A percentile compares a stretch with the other conserved stretches of the same genome.
phyloP scores from a whole-genome alignment of 2,888 invertebrate genomes.

The Theodoxus fluviatilis region DNA sequence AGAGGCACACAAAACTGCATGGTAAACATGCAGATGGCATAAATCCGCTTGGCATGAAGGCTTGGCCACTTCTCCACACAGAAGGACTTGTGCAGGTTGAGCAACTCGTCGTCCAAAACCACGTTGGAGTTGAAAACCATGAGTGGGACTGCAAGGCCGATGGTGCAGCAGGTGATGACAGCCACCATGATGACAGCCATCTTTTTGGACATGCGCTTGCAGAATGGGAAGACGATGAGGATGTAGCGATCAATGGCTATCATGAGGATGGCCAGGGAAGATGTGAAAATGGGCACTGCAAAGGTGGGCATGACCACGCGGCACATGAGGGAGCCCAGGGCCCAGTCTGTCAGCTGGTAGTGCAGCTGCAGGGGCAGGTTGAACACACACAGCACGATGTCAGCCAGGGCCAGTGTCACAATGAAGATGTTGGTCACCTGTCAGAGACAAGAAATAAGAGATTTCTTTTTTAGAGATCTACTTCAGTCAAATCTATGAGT shows the following conservation, averaged over 20 bases:
- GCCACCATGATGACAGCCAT: slow-evolving; percentile 48
- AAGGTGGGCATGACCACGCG: slow-evolving; percentile 59
- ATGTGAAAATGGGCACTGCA: slow-evolving; percentile 62
- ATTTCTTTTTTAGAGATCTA: too few species aligned
- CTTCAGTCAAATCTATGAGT: too few species aligned
- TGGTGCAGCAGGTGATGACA: slow-evolving; percentile 46
- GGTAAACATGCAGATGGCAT: slow-evolving; percentile 52
- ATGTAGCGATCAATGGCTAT: slow-evolving; percentile 63
- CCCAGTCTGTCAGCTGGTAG: slow-evolving; percentile 62
- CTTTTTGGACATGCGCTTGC: slow-evolving; percentile 46
- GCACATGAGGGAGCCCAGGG: slow-evolving; percentile 59
- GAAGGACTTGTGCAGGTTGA: slow-evolving; percentile 41
- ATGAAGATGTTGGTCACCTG: slow-evolving; percentile 64
- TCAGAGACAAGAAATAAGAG: too few species aligned
- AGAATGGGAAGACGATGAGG: slow-evolving; percentile 61
- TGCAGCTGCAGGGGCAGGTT: slow-evolving; percentile 62
- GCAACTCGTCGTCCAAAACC: slow-evolving; percentile 42
- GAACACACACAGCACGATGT: slow-evolving; percentile 60
- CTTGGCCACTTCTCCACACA: slow-evolving; percentile 59
- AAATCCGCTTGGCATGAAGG: slow-evolving; percentile 40
- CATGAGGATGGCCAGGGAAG: slow-evolving; percentile 59
- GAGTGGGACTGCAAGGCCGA: slow-evolving; percentile 56
- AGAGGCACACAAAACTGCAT: slow-evolving; percentile 60
- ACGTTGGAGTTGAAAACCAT: slow-evolving; percentile 50
- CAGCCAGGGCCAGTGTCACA: slow-evolving; percentile 57